phyloP scores from a whole-genome alignment of 2,797 vertebrate genomes.

The Picus viridis region DNA sequence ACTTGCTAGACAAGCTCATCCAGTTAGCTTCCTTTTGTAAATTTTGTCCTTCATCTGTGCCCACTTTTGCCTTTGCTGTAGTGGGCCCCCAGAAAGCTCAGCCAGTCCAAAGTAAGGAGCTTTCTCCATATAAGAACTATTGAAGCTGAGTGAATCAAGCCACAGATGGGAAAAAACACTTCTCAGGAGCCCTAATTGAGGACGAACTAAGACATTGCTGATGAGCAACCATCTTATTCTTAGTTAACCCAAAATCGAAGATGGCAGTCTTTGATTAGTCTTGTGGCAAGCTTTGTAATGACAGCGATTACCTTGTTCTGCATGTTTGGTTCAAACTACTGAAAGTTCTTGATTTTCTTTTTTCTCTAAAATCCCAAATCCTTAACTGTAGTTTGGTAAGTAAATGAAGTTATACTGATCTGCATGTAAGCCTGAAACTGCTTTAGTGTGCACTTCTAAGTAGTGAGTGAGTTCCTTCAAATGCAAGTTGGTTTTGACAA shows the following conservation, averaged over 20 bases:
- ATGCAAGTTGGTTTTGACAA: background rate
- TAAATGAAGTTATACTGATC: background rate
- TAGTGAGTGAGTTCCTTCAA: background rate
- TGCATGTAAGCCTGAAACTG: background rate
- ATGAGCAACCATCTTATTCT: background rate
- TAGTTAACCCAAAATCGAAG: background rate
- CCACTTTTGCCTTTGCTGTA: background rate
- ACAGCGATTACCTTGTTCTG: background rate
- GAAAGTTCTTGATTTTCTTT: background rate
- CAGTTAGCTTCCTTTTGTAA: background rate
- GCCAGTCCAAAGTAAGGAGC: background rate
- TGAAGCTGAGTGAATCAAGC: background rate
- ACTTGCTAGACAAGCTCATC: background rate
- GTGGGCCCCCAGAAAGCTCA: background rate
- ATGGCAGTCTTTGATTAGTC: background rate
- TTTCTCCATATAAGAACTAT: background rate
- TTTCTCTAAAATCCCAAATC: background rate
- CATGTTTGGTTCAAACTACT: background rate
- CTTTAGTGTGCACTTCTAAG: background rate
- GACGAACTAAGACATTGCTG: background rate
- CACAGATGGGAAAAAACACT: background rate
- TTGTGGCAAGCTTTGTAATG: background rate
- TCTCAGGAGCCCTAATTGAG: background rate
- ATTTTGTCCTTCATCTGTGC: background rate
- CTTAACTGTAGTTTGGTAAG: background rate